Base-by-base conservation (phyloP, 2,888 invertebrate species). In the Hirtodrosophila duncani region DNA sequence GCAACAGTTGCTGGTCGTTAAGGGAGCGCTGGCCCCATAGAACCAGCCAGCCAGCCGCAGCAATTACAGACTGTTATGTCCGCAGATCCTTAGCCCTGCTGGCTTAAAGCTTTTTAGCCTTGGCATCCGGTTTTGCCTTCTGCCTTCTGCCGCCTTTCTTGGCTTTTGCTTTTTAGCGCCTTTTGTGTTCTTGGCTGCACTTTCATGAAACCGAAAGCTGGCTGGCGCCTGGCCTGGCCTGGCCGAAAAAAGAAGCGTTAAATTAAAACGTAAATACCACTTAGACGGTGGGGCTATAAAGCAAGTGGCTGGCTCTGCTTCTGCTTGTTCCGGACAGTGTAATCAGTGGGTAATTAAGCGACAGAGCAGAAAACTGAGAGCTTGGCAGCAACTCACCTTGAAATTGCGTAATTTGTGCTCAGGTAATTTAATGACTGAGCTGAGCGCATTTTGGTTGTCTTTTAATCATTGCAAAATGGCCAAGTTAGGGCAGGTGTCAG, bases 251-350 rank as follows among this genome's bases (percentile, higher is more conserved):
- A 80, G 83, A 81, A 81, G 77, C 84, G 79, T 83, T 81, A 84
- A 84, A 84, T 84, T 82, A 84, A 80, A 84, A 75, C 70, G 79
- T 79, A 80, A 84, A 84, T 83, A 82, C 75, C 81, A 78, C 82
- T 84, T 84, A 83, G 82, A 65, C 43, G 62, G n/a, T n/a, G n/a
- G n/a, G 58, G 63, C 66, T 67, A 69, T 64, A 72, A 75, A 77
- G 81, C 67, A 77, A 77, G 74, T 74, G 66, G 66, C 61, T 51
- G 61, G 37, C 48, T 36, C 45, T 46, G 29, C 13, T 29, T 24
- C 29, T 7, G 7, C 34, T 10, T 21, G 34, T 13, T 24, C 27
- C 44, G 44, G 36, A 24, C 20, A 26, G 70, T 80, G 72, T 80
- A 74, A 77, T 74, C 72, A 74, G 59, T 71, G 72, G 77, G 81